Base-by-base conservation (phyloP, 2,888 invertebrate species). In the Apodemia mormo region DNA sequence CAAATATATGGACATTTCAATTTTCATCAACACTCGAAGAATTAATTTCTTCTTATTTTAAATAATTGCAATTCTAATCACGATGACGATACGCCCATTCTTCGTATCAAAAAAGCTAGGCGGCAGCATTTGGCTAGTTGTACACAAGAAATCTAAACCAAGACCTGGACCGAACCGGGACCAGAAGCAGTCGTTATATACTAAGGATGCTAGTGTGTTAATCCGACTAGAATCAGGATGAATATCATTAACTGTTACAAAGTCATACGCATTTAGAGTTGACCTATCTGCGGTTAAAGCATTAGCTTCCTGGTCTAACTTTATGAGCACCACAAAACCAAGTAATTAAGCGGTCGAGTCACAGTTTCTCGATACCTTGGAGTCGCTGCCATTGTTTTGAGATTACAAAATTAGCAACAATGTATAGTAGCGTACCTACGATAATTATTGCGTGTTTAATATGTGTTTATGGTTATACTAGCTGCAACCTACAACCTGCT, bases 251-350 rank as follows among this genome's bases (percentile, higher is more conserved):
- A 61, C 33, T 61, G 61, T 61, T 61, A 61, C 61, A 61, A 61
- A 61, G 61, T 61, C 12, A 61, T 61, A 61, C 30, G 30, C 61
- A 33, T 73, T 75, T 71, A 70, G 52, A 52, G 75, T 69, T 88
- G 87, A 87, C 88, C 88, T 81, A 86, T 80, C 87, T 91, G 92
- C 82, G 92, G 92, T 92, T 86, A 80, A 76, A 79, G 81, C 84
- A 85, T 89, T 85, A 91, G 90, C 90, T 88, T 88, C 90, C 88
- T 87, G 84, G 80, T 82, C 81, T 78, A 71, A 69, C 66, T 81
- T 80, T 81, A 82, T 75, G 76, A 75, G 64, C 68, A 75, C 79
- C 79, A 80, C 88, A 87, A 83, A 78, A 81, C 83, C 81, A 71
- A 76, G 87, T 85, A 90, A 90, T 90, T 90, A 90, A 90, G 86